Conservation (phyloP, 2,113 vertebrate species). For the Mus spicilegus region DNA sequence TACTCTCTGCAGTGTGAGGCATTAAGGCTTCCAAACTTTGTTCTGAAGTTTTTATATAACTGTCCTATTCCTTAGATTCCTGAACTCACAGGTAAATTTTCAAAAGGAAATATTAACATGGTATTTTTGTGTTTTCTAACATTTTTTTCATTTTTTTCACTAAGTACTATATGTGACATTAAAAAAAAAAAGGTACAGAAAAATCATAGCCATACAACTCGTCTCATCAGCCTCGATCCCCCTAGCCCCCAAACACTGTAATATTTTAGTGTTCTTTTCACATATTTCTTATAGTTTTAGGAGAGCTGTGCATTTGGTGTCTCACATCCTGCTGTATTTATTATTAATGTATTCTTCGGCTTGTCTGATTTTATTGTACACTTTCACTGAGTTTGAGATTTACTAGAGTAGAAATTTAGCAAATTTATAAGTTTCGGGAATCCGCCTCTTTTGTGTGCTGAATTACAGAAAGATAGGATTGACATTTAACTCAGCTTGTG, state of each 20-base stretch:
- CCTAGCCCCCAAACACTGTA: neutral
- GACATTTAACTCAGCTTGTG: neutral
- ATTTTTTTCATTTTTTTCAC: neutral
- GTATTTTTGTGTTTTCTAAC: neutral
- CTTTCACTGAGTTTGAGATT: neutral
- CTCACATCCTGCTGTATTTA: neutral
- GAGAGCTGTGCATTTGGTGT: neutral
- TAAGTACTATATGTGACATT: neutral
- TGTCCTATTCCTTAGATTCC: neutral
- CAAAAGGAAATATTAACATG: slow-evolving; percentile 4
- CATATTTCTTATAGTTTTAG: neutral
- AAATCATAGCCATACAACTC: neutral
- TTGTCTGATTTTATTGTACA: neutral
- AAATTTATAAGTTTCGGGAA: neutral
- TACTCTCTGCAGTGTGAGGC: neutral
- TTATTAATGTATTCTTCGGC: neutral
- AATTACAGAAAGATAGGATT: slow-evolving; percentile 7
- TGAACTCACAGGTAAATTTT: neutral
- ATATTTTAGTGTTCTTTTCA: neutral
- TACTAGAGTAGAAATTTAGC: slow-evolving; percentile 6
- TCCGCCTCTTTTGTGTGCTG: neutral
- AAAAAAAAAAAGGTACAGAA: neutral
- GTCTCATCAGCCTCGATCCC: neutral
- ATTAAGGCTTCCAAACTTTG: neutral
- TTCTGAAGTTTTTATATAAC: neutral